Evolutionary conservation across 2,797 vertebrate genomes (phyloP).

Genomic region (Gallinago nigripennis): DNA sequence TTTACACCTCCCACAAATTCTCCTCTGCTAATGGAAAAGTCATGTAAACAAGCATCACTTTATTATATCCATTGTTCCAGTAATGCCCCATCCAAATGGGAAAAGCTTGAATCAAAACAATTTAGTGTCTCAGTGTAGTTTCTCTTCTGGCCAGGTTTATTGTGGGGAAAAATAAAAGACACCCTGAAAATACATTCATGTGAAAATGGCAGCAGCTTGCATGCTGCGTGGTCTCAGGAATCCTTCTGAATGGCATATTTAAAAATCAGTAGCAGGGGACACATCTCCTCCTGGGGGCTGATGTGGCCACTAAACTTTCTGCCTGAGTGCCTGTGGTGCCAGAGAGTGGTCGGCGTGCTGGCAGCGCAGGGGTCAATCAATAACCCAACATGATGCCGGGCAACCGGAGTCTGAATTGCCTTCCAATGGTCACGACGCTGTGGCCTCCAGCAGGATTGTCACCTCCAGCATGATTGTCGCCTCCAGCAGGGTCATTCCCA

Average conservation of each 20-base stretch:
- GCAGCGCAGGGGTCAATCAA: neutral
- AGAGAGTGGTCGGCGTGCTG: neutral
- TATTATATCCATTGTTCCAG: neutral
- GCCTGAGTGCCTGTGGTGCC: neutral
- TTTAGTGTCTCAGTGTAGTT: constrained; percentile 10
- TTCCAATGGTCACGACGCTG: neutral
- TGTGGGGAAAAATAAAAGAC: neutral
- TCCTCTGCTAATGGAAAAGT: constrained; percentile 37
- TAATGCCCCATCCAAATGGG: neutral
- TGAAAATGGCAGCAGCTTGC: neutral
- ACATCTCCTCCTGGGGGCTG: fast-evolving
- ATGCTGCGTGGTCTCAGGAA: neutral
- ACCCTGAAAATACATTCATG: neutral
- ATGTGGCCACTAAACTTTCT: neutral
- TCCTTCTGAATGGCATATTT: neutral
- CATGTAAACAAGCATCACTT: constrained; percentile 24
- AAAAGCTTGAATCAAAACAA: constrained; percentile 21
- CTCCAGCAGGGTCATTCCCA: neutral
- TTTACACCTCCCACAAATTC: constrained; percentile 54
- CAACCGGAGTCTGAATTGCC: neutral
- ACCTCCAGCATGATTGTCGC: neutral
- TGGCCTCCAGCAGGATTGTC: neutral
- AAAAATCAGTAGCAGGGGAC: neutral
- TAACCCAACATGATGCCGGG: neutral
- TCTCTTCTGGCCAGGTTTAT: constrained; percentile 21